phyloP scores from a whole-genome alignment of 2,797 vertebrate species.

The Sebastes matsubarae region DNA sequence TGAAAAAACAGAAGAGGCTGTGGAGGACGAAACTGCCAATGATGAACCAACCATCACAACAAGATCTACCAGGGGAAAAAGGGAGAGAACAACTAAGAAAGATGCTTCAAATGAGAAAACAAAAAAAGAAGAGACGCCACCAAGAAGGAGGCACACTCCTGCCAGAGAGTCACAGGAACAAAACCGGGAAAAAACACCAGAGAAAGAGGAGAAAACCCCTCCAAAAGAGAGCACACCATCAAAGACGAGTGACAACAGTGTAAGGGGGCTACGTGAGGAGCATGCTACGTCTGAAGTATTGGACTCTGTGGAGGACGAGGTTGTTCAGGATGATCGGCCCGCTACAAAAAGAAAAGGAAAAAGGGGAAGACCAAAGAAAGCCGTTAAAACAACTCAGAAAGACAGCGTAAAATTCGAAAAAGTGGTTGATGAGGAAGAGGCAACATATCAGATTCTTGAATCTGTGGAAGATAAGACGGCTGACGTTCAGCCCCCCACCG shows the following conservation, averaged over 20 bases:
- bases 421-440: conserved; percentile 14
- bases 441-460: conserved; percentile 45
- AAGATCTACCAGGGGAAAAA: conserved; percentile 41
- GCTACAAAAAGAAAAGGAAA: background rate
- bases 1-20: conserved; percentile 11
- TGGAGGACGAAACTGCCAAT: conserved; percentile 16
- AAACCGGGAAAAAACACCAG: background rate
- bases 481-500: background rate
- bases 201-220: background rate
- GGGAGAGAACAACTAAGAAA: conserved; percentile 1
- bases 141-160: background rate
- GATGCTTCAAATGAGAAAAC: background rate
- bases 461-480: conserved; percentile 47
- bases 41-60: background rate
- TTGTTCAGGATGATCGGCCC: background rate
- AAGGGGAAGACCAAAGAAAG: conserved; percentile 48
- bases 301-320: conserved; percentile 25
- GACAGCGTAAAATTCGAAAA: rapidly evolving
- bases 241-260: background rate
- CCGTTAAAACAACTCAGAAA: background rate
- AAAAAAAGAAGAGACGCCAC: background rate
- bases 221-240: background rate
- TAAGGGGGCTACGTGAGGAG: background rate
- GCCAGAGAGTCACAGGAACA: conserved; percentile 7
- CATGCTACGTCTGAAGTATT: background rate